Conservation (phyloP, 1,140 invertebrate species). For the Platyura marginata region DNA sequence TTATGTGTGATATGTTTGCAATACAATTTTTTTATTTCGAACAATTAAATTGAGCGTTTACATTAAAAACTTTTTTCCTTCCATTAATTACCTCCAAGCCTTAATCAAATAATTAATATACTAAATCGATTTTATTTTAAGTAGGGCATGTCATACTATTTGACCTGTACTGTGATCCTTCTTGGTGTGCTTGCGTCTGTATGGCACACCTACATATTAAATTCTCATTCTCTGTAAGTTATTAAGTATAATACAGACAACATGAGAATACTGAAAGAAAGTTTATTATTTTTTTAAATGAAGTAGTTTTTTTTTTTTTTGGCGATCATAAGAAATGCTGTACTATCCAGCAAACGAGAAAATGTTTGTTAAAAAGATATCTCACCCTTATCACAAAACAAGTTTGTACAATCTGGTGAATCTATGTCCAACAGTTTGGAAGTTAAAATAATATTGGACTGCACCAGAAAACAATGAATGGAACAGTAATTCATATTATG, state of each 20-base stretch:
- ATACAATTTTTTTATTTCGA: not conserved
- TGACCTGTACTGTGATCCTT: not conserved
- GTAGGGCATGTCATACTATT: not conserved
- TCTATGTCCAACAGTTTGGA: no score
- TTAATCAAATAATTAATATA: not conserved
- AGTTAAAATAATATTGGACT: no score
- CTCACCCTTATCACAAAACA: no score
- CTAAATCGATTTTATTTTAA: not conserved
- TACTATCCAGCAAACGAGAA: not conserved
- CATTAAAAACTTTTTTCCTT: not conserved
- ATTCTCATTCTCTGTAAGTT: not conserved
- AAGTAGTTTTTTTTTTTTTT: not conserved
- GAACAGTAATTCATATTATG: no score
- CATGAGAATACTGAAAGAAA: not conserved
- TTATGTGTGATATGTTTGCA: no score
- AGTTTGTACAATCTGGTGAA: no score
- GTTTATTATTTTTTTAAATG: not conserved
- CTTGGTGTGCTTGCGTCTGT: not conserved
- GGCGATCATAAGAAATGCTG: no score
- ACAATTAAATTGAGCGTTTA: not conserved
- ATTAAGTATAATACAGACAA: not conserved
- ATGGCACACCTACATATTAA: not conserved
- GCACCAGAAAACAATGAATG: no score
- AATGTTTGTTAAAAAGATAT: not conserved
- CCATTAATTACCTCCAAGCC: not conserved